Percentiles rank a stretch among this genome's conserved stretches.
phyloP scores from a whole-genome alignment of 1,140 invertebrate species.

The Lepidotrigona ventralis region DNA sequence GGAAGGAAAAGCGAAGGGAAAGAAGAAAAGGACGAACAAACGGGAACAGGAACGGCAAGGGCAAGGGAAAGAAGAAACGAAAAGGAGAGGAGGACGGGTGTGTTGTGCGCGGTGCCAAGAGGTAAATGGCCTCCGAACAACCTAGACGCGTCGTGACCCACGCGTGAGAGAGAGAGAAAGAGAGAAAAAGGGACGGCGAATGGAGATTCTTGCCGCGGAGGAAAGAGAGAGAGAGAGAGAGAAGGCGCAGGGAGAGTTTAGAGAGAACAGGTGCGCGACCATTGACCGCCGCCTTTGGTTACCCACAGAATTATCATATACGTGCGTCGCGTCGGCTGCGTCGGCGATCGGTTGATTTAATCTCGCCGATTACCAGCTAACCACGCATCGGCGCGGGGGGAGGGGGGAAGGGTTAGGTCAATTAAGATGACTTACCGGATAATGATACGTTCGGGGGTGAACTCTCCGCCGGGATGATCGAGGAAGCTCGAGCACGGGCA shows the following conservation, averaged over 20 bases:
- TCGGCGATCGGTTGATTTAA: conserved; percentile 66
- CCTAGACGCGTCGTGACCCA: conserved; percentile 78
- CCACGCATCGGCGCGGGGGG: conserved; percentile 16
- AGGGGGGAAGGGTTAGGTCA: conserved; percentile 52
- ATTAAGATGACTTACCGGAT: conserved; percentile 66
- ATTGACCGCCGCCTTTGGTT: conserved; percentile 67
- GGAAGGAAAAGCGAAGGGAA: conserved; percentile 5
- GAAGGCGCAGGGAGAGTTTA: conserved; percentile 63
- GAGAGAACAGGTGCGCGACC: conserved; percentile 77
- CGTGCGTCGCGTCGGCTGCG: conserved; percentile 51
- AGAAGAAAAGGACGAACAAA: no score
- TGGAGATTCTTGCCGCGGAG: background rate
- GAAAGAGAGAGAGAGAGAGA: conserved; percentile 8
- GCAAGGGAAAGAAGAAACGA: background rate
- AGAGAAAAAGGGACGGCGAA: background rate
- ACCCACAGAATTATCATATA: conserved; percentile 71
- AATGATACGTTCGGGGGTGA: conserved; percentile 57
- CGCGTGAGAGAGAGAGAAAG: conserved; percentile 41
- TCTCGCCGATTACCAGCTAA: conserved; percentile 65
- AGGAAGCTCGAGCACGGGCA: background rate
- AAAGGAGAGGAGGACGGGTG: conserved; percentile 37
- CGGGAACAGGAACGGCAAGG: conserved; percentile 46
- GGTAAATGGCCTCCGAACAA: conserved; percentile 77
- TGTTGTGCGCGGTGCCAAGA: conserved; percentile 64
- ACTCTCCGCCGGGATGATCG: background rate